Conservation (phyloP, 2,113 vertebrate species). For the Melanostigma gelatinosum region DNA sequence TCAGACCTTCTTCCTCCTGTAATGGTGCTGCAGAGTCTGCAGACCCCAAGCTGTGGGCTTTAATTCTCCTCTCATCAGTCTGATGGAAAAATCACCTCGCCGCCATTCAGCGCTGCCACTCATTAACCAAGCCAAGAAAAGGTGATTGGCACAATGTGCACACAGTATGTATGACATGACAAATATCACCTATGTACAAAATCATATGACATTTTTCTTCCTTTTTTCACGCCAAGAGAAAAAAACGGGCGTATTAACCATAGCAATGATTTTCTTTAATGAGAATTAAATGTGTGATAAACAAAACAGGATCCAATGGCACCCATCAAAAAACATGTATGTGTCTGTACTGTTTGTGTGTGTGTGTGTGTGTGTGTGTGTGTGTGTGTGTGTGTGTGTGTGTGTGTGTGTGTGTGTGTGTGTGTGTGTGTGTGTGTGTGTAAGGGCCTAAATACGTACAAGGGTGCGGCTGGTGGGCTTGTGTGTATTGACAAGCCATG, state of each 20-base stretch:
- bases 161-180: not conserved
- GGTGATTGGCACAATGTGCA: slow-evolving; percentile 68
- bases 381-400: no score
- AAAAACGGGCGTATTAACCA: slow-evolving; percentile 2
- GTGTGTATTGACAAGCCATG: slow-evolving; percentile 76
- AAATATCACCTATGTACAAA: slow-evolving; percentile 15
- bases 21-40: slow-evolving; percentile 80
- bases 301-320: slow-evolving; percentile 8
- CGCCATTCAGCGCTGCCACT: slow-evolving; percentile 81
- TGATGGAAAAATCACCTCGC: slow-evolving; percentile 83
- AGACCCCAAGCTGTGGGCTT: slow-evolving; percentile 82
- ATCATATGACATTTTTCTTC: not conserved
- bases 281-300: not conserved
- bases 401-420: no score
- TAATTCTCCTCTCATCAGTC: slow-evolving; percentile 84
- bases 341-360: slow-evolving; percentile 28
- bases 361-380: not conserved
- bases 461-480: slow-evolving; percentile 45
- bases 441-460: slow-evolving; percentile 56
- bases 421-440: slow-evolving; percentile 22
- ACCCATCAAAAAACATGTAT: not conserved
- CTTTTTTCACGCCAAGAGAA: not conserved
- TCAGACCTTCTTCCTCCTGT: slow-evolving; percentile 80
- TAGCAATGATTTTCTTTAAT: not conserved
- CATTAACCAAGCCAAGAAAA: slow-evolving; percentile 81